Conservation (phyloP, 1,140 invertebrate genomes). For the Drosophila setifemur region DNA sequence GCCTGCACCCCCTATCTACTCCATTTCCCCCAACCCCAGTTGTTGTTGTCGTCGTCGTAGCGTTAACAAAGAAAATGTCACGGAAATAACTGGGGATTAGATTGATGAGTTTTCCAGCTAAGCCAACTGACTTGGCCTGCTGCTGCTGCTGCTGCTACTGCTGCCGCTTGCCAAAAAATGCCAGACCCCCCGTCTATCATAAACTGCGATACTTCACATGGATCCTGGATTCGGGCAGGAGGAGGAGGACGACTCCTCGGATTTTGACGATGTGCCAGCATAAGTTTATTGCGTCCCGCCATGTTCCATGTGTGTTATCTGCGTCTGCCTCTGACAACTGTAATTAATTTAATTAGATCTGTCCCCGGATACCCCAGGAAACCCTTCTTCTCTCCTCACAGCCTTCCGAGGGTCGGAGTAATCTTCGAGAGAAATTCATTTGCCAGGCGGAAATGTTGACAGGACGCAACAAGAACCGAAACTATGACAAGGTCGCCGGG, state of each 20-base stretch:
- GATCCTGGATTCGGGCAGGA: slow-evolving; percentile 17
- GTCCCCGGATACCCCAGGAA: background rate
- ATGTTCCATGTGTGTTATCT: slow-evolving; percentile 61
- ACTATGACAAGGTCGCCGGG: slow-evolving; percentile 38
- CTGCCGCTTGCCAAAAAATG: slow-evolving; percentile 9
- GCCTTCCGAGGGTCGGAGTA: background rate
- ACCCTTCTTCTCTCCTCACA: background rate
- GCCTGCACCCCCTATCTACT: slow-evolving; percentile 12
- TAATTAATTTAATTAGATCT: slow-evolving; percentile 76
- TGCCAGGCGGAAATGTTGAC: slow-evolving; percentile 40
- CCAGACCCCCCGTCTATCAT: slow-evolving; percentile 22
- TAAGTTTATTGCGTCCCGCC: slow-evolving; percentile 64
- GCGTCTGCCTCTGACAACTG: slow-evolving; percentile 57
- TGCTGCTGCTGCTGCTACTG: slow-evolving; percentile 1
- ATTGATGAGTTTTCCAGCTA: slow-evolving; percentile 72
- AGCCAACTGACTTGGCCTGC: slow-evolving; percentile 50
- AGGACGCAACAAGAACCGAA: slow-evolving; percentile 38
- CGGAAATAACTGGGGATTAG: slow-evolving; percentile 77
- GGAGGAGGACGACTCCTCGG: too few relatives aligned
- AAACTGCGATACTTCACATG: slow-evolving; percentile 40
- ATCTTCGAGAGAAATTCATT: slow-evolving; percentile 51
- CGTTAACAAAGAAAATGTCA: slow-evolving; percentile 75
- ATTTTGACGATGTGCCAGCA: slow-evolving; percentile 66
- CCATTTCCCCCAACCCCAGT: slow-evolving; percentile 40
- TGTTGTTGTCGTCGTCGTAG: slow-evolving; percentile 13